Conservation (phyloP, 2,113 vertebrate genomes). For the Mirza zaza region DNA sequence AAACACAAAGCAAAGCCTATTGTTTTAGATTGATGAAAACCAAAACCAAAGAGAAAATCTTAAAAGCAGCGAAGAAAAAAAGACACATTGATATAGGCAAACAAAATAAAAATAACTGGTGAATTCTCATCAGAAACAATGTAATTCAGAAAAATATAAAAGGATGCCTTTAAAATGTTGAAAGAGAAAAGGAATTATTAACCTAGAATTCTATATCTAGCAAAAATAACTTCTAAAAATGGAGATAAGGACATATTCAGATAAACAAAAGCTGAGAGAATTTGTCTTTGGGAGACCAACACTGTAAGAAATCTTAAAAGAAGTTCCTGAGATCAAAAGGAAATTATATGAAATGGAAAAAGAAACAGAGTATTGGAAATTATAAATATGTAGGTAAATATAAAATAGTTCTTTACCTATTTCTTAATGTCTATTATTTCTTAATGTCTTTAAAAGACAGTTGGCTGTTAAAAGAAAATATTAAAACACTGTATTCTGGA, state of each 20-base stretch:
- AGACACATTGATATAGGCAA: neutral
- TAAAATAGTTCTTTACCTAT: neutral
- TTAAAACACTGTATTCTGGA: neutral
- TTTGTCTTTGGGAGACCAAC: neutral
- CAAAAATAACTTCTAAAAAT: neutral
- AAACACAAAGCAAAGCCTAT: neutral
- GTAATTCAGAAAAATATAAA: neutral
- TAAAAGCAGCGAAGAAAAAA: neutral
- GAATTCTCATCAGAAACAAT: neutral
- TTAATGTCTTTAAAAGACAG: neutral
- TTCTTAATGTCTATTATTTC: neutral
- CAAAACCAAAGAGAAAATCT: neutral
- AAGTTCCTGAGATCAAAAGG: neutral
- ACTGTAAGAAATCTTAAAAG: neutral
- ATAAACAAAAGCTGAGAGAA: neutral
- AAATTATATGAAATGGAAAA: neutral
- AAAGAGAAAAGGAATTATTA: neutral
- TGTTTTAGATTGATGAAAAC: neutral
- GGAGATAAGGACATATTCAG: neutral
- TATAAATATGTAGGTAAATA: neutral
- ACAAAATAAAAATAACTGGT: neutral
- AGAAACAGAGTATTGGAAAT: neutral
- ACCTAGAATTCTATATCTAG: neutral
- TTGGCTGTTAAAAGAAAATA: neutral
- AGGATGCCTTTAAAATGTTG: neutral